phyloP scores from a whole-genome alignment of 2,113 vertebrate genomes.

The Caranx ignobilis region DNA sequence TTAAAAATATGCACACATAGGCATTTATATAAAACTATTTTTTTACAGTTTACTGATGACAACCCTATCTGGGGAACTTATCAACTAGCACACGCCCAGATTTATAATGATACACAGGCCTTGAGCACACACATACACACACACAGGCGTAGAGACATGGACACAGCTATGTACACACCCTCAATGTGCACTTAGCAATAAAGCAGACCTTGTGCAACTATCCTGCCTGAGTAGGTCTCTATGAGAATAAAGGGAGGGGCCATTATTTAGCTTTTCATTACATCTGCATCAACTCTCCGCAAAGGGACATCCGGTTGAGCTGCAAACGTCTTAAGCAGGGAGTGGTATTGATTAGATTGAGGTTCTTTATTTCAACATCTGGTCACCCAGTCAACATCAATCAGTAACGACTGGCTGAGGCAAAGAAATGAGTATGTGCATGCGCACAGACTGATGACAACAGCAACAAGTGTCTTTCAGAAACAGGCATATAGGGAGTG shows the following conservation, averaged over 20 bases:
- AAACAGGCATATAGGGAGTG: conserved; percentile 52
- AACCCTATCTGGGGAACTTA: neutral
- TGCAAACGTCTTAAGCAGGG: neutral
- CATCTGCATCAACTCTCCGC: conserved; percentile 3
- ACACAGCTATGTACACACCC: conserved; percentile 4
- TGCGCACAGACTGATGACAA: neutral
- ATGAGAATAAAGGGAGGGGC: conserved; percentile 27
- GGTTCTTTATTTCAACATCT: neutral
- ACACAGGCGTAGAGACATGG: neutral
- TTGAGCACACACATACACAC: conserved; percentile 41
- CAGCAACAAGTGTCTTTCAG: neutral
- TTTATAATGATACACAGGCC: conserved; percentile 1
- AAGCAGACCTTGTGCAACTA: conserved; percentile 41
- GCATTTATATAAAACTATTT: neutral
- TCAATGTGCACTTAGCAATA: conserved; percentile 8
- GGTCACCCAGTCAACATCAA: neutral
- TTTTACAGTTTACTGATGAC: conserved; percentile 2
- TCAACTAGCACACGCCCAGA: conserved; percentile 54
- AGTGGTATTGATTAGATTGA: neutral
- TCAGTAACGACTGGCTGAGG: neutral
- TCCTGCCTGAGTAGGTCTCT: neutral
- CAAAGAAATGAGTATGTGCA: neutral
- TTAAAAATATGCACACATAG: neutral
- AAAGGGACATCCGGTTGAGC: conserved; percentile 5
- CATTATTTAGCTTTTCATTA: neutral